A percentile compares a stretch with the other conserved stretches of the same genome.
phyloP scores from a whole-genome alignment of 2,797 vertebrate genomes.

The Molossus molossus region DNA sequence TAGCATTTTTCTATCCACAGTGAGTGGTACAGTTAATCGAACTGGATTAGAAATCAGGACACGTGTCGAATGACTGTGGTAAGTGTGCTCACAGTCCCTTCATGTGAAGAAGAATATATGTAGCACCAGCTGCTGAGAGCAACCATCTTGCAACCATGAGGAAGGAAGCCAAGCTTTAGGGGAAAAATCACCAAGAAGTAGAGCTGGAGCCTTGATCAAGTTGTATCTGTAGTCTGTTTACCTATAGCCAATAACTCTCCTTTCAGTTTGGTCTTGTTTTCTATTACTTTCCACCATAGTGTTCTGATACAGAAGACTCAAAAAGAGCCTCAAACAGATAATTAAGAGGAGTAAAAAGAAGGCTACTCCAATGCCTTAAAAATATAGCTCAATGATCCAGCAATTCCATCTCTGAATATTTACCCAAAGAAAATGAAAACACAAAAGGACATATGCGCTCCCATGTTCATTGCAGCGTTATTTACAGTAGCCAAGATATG shows the following conservation, averaged over 20 bases:
- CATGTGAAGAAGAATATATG: not conserved
- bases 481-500: not conserved
- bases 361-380: not conserved
- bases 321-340: not conserved
- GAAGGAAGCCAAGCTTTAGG: not conserved
- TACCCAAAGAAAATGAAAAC: not conserved
- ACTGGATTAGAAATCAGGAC: not conserved
- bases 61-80: not conserved
- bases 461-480: not conserved
- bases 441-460: not conserved
- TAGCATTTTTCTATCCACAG: not conserved
- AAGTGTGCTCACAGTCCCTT: not conserved
- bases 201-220: not conserved
- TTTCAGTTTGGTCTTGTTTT: conserved; percentile 12
- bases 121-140: not conserved
- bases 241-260: not conserved
- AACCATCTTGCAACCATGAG: not conserved
- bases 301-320: not conserved
- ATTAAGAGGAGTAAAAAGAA: not conserved
- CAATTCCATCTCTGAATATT: not conserved
- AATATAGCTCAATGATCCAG: not conserved
- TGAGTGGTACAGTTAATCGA: not conserved
- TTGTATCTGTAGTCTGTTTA: not conserved
- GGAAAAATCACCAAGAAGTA: not conserved
- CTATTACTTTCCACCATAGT: not conserved